These are phyloP conservation scores for Clarias pachynema DNA, from an alignment of 2,797 vertebrate genomes.

Conservation along the genomic window DNA sequence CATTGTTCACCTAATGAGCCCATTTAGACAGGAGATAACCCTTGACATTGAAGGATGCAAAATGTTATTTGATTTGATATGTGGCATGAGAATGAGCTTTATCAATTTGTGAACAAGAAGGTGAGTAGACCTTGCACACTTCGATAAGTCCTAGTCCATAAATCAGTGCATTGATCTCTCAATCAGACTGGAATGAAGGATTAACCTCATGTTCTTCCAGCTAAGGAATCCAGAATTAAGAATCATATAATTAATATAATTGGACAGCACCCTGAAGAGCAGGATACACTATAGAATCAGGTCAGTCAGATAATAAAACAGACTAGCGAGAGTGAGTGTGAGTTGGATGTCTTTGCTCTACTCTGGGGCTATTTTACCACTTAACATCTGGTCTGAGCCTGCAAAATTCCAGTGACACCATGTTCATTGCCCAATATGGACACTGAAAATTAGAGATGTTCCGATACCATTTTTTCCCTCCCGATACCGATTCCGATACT, in stretches of 20 bases:
- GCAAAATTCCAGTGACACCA: neutral
- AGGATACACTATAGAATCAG: neutral
- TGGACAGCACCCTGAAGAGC: neutral
- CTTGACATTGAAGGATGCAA: too few relatives aligned
- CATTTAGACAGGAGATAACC: too few relatives aligned
- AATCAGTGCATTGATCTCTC: neutral
- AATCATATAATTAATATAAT: neutral
- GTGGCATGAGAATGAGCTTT: neutral
- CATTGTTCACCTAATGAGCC: too few relatives aligned
- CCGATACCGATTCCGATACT: too few relatives aligned
- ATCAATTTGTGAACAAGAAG: neutral
- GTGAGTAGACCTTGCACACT: neutral
- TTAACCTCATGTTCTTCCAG: neutral
- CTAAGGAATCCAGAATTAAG: neutral
- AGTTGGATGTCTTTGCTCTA: neutral
- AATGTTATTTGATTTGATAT: too few relatives aligned
- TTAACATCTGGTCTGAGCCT: neutral
- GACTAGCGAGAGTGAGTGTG: too few relatives aligned
- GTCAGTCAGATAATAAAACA: too few relatives aligned
- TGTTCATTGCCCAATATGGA: neutral
- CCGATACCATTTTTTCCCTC: too few relatives aligned
- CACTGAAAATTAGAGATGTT: too few relatives aligned
- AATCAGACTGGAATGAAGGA: neutral
- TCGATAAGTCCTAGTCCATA: neutral
- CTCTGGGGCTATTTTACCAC: neutral